A percentile compares a stretch with the other conserved stretches of the same genome.
Evolutionary conservation across 1,140 invertebrate genomes (phyloP).

Genomic region (Dendroctonus valens): DNA sequence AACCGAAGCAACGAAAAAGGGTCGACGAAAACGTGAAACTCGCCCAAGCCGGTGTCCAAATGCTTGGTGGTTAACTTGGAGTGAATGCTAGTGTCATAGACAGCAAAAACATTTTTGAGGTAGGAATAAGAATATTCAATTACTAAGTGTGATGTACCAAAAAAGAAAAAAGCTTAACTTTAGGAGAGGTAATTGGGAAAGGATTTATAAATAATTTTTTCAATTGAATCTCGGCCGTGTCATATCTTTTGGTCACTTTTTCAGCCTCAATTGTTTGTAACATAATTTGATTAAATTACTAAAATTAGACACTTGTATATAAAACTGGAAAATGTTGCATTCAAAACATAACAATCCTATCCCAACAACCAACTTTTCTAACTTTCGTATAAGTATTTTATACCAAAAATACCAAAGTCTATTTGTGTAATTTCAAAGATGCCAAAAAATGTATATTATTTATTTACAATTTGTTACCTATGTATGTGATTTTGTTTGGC

Average conservation of each 20-base stretch:
- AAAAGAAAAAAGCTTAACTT: constrained; percentile 38
- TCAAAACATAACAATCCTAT: constrained; percentile 2
- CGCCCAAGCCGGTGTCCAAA: constrained; percentile 51
- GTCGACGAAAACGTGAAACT: constrained; percentile 59
- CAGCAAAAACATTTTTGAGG: constrained; percentile 35
- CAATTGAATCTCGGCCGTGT: neutral
- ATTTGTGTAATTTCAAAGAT: constrained; percentile 64
- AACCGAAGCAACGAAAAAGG: constrained; percentile 61
- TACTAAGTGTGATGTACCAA: constrained; percentile 51
- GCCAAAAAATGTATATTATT: constrained; percentile 59
- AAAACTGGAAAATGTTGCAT: neutral
- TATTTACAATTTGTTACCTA: constrained; percentile 58
- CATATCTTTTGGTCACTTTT: neutral
- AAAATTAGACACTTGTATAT: neutral
- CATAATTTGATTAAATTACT: no score
- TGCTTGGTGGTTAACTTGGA: constrained; percentile 56
- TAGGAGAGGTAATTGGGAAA: constrained; percentile 16
- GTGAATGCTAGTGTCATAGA: constrained; percentile 54
- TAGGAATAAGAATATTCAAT: constrained; percentile 47
- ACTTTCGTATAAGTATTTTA: constrained; percentile 47
- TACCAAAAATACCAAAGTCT: constrained; percentile 58
- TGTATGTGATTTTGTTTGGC: constrained; percentile 51
- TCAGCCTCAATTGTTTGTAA: neutral
- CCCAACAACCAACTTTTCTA: constrained; percentile 20
- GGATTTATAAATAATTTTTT: constrained; percentile 3